Evolutionary conservation across 2,113 vertebrate species (phyloP).

Genomic region (Tapirus terrestris): DNA sequence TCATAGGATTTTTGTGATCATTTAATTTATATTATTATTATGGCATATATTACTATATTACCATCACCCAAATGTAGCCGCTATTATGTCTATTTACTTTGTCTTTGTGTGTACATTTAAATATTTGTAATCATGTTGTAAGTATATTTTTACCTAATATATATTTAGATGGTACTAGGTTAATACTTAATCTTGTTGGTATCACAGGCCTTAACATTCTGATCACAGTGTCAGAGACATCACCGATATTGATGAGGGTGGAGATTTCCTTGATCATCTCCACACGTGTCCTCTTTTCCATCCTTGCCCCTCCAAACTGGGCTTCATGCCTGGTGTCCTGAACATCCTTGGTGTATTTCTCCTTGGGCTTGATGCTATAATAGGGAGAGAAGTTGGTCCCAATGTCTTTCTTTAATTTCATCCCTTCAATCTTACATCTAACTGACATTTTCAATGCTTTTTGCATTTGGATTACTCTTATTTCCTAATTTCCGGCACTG

Average conservation of each 20-base stretch:
- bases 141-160: not conserved
- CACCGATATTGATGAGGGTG: not conserved
- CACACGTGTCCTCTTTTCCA: not conserved
- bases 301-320: not conserved
- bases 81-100: not conserved
- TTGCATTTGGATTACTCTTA: not conserved
- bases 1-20: not conserved
- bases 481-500: not conserved
- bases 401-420: not conserved
- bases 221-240: not conserved
- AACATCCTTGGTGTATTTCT: not conserved
- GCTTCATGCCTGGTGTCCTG: no score
- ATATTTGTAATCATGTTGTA: not conserved
- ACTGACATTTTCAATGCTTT: not conserved
- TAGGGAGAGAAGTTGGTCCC: not conserved
- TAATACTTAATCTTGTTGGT: not conserved
- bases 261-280: not conserved
- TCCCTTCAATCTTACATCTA: not conserved
- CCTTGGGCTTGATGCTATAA: fast-evolving
- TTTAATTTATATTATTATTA: not conserved
- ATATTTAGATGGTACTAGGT: not conserved
- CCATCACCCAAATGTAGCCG: not conserved
- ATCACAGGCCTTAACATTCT: not conserved
- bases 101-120: not conserved
- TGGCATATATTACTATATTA: not conserved